Evolutionary conservation across 2,888 invertebrate species (phyloP).

Genomic region (Nephrotoma guestfalica): DNA sequence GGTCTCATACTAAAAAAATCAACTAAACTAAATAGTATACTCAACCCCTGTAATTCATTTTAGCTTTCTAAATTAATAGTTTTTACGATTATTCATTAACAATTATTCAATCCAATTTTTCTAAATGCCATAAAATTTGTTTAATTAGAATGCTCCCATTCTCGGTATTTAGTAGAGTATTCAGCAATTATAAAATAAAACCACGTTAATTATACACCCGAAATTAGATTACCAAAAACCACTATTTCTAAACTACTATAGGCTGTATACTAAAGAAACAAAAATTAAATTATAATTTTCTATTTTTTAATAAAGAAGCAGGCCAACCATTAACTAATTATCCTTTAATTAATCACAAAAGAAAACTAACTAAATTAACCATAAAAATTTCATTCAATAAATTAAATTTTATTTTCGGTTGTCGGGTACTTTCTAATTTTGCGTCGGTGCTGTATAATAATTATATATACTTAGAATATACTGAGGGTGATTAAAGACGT

Average conservation of each 20-base stretch:
- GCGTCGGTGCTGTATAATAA: too few relatives aligned
- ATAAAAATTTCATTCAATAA: not conserved
- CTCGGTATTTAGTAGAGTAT: not conserved
- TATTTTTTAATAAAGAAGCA: not conserved
- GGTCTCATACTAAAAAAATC: too few relatives aligned
- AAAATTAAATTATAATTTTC: not conserved
- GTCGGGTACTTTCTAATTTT: too few relatives aligned
- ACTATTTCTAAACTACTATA: too few relatives aligned
- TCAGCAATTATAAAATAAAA: not conserved
- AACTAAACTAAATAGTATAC: too few relatives aligned
- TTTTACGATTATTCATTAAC: too few relatives aligned
- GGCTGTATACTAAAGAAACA: too few relatives aligned
- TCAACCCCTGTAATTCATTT: too few relatives aligned
- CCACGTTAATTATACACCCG: not conserved
- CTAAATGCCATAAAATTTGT: not conserved
- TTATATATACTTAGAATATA: too few relatives aligned
- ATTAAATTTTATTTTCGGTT: not conserved
- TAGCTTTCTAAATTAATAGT: too few relatives aligned
- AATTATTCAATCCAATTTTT: not conserved
- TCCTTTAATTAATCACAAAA: not conserved
- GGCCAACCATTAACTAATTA: not conserved
- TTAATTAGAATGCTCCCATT: not conserved
- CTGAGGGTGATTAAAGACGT: too few relatives aligned
- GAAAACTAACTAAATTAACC: not conserved
- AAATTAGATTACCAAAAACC: not conserved